Base-by-base conservation (phyloP, 2,113 vertebrate species). In the Ammodramus savannarum region DNA sequence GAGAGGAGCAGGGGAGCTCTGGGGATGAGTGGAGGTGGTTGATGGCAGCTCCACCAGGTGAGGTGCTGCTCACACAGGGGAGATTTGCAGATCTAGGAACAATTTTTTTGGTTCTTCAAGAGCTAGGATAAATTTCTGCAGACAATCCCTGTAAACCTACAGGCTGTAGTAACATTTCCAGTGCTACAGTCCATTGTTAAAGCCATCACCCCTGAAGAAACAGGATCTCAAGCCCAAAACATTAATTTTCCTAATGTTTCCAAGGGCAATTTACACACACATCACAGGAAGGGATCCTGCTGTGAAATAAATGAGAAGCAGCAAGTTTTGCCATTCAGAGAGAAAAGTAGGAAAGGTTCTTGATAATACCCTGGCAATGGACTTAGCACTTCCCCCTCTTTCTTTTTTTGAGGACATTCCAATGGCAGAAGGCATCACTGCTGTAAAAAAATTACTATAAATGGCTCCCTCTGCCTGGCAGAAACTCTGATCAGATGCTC, bases 281-380 rank as follows among this genome's bases (percentile, higher is more conserved):
- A 38, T 38, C 41, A 32, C 34, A 59, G 41, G 16, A 44, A 63
- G 57, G 11, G 48, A 62, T 59, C 34, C 26, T 85, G 38, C 57
- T 72, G 31, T 65, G 79, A 65, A 93, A 49, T 25, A 94, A 59
- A 78, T 38, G 77, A 87, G 23, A 58, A 81, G n/a, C 44, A 81
- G 4, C n/a, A 73, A 90, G 68, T 85, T 97, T 97, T 55, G 90
- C 92, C 79, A 95, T 97, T 72, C 39, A 43, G 10, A 79, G 57
- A 61, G 52, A 12, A 34, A 69, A 32, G 18, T 4, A 26, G 19
- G 85, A 65, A 69, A 65, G 62, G 32, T 38, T 59, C 44, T 69
- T 49, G 49, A 43, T 55, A 68, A 68, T 26, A 66, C 5, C 9
- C 34, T 51, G 41, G 19, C 15, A 48, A 59, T 52, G 13, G 22